Base-by-base conservation (phyloP, 2,113 vertebrate genomes). In the Chaetodon auriga region DNA sequence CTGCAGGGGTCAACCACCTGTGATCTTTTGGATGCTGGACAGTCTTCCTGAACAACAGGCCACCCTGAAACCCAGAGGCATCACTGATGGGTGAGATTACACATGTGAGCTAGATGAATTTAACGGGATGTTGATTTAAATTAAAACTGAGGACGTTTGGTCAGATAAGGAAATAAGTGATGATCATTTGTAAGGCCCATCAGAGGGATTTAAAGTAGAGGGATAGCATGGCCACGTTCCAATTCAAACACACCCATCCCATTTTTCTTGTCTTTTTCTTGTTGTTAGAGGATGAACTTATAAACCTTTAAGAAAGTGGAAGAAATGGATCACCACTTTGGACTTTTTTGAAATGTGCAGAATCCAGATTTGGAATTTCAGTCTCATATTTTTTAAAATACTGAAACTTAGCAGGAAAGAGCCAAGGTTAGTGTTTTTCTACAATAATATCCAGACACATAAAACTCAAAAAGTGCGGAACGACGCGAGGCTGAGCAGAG, bases 121-220 rank as follows among this genome's bases (percentile, higher is more conserved):
- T 16, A 35, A 43, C 36, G 49, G 53, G 74, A 62, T 81, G 57
- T 48, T 69, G 0, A 75, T 46, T 79, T 66, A 57, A 77, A 91
- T 71, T 48, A 63, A 69, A 77, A 71, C 25, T 19, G n/a, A 45
- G 6, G 23, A 73, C 14, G 43, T 58, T 72, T 61, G 70, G 36
- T 45, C 79, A 36, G 72, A 78, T 68, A 82, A 78, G 55, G 57
- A 60, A 64, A 76, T 54, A 68, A 76, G 54, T 5, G 19, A 72
- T 82, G 65, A 66, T 79, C 45, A 66, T 83, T 64, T 66, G 11
- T 8, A 53, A 38, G 19, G 61, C 35, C 30, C 1, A 57, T 72
- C 18, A 25, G 25, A 81, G 65, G 74, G 81, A 88, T 74, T 80
- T 70, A 75, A 58, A 41, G 25, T 41, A 1, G 12, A 45, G 57